Conservation (phyloP, 2,797 vertebrate species). For the Pseudochirops corinnae region DNA sequence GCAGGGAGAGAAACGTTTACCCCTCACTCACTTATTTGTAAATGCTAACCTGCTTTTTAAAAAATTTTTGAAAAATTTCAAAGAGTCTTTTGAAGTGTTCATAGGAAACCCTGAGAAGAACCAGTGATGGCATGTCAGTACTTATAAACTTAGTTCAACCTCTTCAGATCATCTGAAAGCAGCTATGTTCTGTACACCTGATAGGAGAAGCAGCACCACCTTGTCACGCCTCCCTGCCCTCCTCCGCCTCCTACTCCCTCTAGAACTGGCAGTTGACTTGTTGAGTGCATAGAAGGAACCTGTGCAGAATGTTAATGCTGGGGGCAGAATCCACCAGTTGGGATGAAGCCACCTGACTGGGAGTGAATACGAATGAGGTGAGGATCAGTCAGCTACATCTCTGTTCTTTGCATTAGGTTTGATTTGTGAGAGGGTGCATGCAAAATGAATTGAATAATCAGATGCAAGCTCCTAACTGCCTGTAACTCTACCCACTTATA, state of each 20-base stretch:
- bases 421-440: not conserved
- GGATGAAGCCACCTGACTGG: constrained; percentile 35
- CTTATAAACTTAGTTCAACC: constrained; percentile 7
- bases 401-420: constrained; percentile 25
- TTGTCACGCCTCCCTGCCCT: constrained; percentile 20
- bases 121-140: constrained; percentile 18
- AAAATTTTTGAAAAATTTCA: not conserved
- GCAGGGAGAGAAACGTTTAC: not conserved
- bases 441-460: constrained; percentile 52
- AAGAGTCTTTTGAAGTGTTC: not conserved
- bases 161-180: constrained; percentile 49
- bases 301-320: constrained; percentile 68
- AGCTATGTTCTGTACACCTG: constrained; percentile 19
- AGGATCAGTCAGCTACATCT: constrained; percentile 18
- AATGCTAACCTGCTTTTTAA: not conserved
- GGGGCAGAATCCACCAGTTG: not conserved
- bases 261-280: constrained; percentile 61
- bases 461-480: not conserved
- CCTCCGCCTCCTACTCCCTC: constrained; percentile 54
- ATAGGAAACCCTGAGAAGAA: not conserved
- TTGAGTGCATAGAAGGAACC: constrained; percentile 57
- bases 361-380: constrained; percentile 45
- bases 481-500: not conserved
- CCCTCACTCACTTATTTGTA: not conserved
- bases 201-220: constrained; percentile 44